These are phyloP conservation scores for Eutolmus rufibarbis DNA, from an alignment of 2,888 invertebrate species.

Conservation along the genomic window DNA sequence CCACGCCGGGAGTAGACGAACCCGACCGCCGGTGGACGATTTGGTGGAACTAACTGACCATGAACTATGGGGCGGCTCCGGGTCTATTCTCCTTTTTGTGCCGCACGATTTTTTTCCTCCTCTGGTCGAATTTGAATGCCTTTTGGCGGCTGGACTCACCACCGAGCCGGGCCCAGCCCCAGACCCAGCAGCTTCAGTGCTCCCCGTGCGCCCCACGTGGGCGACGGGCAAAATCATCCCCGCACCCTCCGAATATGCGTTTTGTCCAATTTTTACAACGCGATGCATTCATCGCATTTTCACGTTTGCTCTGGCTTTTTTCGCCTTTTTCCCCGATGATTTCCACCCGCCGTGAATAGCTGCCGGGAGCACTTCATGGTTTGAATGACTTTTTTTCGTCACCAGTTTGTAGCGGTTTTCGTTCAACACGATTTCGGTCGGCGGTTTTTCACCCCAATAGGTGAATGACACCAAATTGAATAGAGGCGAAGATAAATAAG, in stretches of 20 bases:
- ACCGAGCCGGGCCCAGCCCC: neutral
- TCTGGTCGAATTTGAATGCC: constrained; percentile 34
- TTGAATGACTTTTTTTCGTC: constrained; percentile 44
- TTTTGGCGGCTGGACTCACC: constrained; percentile 3
- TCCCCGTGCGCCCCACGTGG: neutral
- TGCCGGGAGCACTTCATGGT: constrained; percentile 43
- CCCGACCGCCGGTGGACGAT: constrained; percentile 43
- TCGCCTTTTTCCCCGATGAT: neutral
- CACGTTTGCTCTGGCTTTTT: neutral
- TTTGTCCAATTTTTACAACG: constrained; percentile 33
- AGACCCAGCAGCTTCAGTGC: neutral
- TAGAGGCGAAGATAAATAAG: constrained; percentile 16
- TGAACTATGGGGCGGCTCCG: constrained; percentile 45
- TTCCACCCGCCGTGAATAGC: constrained; percentile 37
- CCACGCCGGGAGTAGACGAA: constrained; percentile 41
- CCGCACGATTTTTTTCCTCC: constrained; percentile 17
- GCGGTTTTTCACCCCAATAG: constrained; percentile 47
- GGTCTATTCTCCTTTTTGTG: constrained; percentile 26
- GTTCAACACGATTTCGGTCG: constrained; percentile 48
- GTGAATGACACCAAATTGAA: constrained; percentile 41
- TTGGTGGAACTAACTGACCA: constrained; percentile 48
- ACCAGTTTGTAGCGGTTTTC: constrained; percentile 49
- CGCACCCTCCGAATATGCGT: neutral
- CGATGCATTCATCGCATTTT: constrained; percentile 36
- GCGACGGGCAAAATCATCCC: neutral